Conservation (phyloP, 2,888 invertebrate species). For the Eupithecia dodoneata region DNA sequence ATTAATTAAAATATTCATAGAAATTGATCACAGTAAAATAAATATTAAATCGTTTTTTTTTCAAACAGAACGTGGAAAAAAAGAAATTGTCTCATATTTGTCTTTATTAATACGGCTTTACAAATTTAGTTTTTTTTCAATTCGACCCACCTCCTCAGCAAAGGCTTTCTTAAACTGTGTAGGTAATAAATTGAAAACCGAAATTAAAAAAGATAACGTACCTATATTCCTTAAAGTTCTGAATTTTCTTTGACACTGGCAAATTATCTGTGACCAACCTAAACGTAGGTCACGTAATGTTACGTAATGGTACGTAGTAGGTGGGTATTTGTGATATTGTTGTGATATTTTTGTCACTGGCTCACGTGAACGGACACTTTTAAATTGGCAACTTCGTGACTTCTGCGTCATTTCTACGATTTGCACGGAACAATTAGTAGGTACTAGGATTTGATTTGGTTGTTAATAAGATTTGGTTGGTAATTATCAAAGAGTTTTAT, state of each 20-base stretch:
- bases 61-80: too few species aligned
- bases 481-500: neutral
- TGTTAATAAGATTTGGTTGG: neutral
- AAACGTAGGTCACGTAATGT: neutral
- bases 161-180: neutral
- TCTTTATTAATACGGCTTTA: too few species aligned
- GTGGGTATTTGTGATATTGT: constrained; percentile 8
- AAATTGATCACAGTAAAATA: too few species aligned
- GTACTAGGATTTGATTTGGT: neutral
- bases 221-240: neutral
- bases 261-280: neutral
- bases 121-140: neutral
- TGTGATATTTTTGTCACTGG: constrained; percentile 15
- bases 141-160: neutral
- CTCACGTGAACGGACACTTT: constrained; percentile 17
- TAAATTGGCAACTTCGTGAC: neutral
- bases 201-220: neutral
- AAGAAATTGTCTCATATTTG: too few species aligned
- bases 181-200: neutral
- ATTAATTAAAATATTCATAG: too few species aligned
- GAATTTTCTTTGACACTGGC: neutral
- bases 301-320: neutral
- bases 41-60: too few species aligned
- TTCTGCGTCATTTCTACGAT: constrained; percentile 1
- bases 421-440: neutral